Conservation (phyloP, 2,888 invertebrate species). For the Drosophila helvetica region DNA sequence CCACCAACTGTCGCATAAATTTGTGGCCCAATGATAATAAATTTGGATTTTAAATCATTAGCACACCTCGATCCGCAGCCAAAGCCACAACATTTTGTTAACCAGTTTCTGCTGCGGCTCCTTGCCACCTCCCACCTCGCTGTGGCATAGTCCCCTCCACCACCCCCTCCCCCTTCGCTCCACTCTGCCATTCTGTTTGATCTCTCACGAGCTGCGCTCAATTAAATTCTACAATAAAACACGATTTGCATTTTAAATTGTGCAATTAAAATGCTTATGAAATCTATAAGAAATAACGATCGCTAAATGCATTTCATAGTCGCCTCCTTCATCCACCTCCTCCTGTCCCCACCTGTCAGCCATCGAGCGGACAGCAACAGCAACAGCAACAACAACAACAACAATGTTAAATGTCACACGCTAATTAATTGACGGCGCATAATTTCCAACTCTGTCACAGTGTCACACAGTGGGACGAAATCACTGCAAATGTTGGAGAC, state of each 20-base stretch:
- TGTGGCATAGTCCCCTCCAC: background rate
- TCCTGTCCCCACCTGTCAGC: slow-evolving; percentile 26
- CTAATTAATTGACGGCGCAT: slow-evolving; percentile 67
- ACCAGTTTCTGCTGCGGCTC: slow-evolving; percentile 42
- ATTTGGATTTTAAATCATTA: slow-evolving; percentile 71
- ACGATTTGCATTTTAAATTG: slow-evolving; percentile 78
- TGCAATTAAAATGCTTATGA: slow-evolving; percentile 80
- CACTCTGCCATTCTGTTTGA: slow-evolving; percentile 41
- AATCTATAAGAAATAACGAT: slow-evolving; percentile 70
- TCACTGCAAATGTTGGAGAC: slow-evolving; percentile 21
- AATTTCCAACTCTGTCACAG: slow-evolving; percentile 42
- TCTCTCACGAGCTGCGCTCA: slow-evolving; percentile 65
- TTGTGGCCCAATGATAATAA: slow-evolving; percentile 62
- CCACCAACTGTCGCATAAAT: slow-evolving; percentile 56
- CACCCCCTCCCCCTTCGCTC: slow-evolving; percentile 7
- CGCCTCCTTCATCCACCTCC: slow-evolving; percentile 39
- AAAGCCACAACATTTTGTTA: slow-evolving; percentile 50
- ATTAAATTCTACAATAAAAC: slow-evolving; percentile 75
- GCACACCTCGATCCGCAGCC: slow-evolving; percentile 66
- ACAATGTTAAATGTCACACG: slow-evolving; percentile 66
- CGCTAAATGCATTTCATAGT: slow-evolving; percentile 74
- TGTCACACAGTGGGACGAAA: slow-evolving; percentile 43
- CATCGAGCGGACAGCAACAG: slow-evolving; percentile 35
- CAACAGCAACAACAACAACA: slow-evolving; percentile 48
- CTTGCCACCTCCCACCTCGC: slow-evolving; percentile 1